Percentiles rank a stretch among this genome's conserved stretches.
Evolutionary conservation across 2,888 invertebrate genomes (phyloP).

Genomic region (Ormia ochracea): DNA sequence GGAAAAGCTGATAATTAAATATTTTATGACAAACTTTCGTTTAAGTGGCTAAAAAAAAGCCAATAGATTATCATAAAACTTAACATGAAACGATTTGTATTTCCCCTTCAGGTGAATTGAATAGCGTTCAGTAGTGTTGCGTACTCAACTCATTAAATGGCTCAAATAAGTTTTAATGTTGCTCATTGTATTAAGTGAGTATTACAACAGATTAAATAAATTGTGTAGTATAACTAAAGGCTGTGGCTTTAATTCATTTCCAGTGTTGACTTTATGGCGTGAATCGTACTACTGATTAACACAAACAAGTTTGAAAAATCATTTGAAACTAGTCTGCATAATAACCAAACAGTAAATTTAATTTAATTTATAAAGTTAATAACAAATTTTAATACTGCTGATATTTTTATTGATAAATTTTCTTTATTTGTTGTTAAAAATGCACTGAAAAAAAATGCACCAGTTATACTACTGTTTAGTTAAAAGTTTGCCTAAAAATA

Average conservation of each 20-base stretch:
- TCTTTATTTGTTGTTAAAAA: too few relatives aligned
- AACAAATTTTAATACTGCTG: too few relatives aligned
- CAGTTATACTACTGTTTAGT: too few relatives aligned
- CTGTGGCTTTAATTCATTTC: not conserved
- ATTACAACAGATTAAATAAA: conserved; percentile 11
- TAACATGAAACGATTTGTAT: not conserved
- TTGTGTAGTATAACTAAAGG: conserved; percentile 1
- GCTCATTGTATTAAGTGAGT: not conserved
- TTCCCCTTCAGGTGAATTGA: not conserved
- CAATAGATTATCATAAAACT: conserved; percentile 9
- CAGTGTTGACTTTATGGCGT: not conserved
- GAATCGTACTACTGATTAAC: not conserved
- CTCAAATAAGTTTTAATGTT: not conserved
- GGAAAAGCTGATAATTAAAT: not conserved
- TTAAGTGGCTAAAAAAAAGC: not conserved
- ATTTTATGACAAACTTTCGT: not conserved
- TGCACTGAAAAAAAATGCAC: too few relatives aligned
- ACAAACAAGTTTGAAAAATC: not conserved
- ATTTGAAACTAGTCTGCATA: not conserved
- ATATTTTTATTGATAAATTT: too few relatives aligned
- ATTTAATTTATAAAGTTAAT: too few relatives aligned
- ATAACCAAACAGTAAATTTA: not conserved
- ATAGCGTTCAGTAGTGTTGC: not conserved
- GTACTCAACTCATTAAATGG: too few relatives aligned
- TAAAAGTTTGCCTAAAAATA: too few relatives aligned